phyloP scores from a whole-genome alignment of 2,113 vertebrate species.

The Lathamus discolor region DNA sequence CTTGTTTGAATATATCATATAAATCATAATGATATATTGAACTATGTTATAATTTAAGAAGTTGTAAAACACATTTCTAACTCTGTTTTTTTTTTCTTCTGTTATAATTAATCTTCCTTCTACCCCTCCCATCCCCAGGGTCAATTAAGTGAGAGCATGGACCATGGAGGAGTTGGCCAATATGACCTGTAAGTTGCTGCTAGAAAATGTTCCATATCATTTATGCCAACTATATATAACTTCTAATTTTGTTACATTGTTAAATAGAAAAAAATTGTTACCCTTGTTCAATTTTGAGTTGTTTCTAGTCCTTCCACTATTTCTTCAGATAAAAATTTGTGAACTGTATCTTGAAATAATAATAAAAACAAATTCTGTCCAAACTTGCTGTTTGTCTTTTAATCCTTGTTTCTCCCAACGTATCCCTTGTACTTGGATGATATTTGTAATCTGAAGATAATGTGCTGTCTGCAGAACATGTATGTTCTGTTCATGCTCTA shows the following conservation, averaged over 20 bases:
- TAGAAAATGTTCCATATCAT: constrained; percentile 37
- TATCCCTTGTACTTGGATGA: neutral
- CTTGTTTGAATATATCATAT: neutral
- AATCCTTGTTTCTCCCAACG: constrained; percentile 23
- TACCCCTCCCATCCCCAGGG: constrained; percentile 75
- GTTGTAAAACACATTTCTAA: neutral
- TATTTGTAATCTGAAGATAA: neutral
- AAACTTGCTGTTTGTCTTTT: constrained; percentile 50
- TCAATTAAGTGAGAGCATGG: constrained; percentile 93
- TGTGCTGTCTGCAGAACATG: rapidly evolving
- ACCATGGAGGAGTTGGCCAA: constrained; percentile 88
- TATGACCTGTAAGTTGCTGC: constrained; percentile 92
- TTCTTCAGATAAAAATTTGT: neutral
- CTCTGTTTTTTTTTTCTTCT: neutral
- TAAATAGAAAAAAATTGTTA: neutral
- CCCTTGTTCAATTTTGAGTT: neutral
- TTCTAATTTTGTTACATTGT: neutral
- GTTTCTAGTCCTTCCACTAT: neutral
- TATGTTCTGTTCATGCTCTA: neutral
- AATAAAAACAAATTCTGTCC: constrained; percentile 14
- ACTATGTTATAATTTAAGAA: neutral
- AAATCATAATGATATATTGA: neutral
- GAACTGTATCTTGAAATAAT: constrained; percentile 21
- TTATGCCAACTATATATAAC: neutral
- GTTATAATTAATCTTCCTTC: constrained; percentile 21